These are phyloP conservation scores for Monodelphis domestica DNA, from an alignment of 2,797 vertebrate genomes.

Conservation along the genomic window DNA sequence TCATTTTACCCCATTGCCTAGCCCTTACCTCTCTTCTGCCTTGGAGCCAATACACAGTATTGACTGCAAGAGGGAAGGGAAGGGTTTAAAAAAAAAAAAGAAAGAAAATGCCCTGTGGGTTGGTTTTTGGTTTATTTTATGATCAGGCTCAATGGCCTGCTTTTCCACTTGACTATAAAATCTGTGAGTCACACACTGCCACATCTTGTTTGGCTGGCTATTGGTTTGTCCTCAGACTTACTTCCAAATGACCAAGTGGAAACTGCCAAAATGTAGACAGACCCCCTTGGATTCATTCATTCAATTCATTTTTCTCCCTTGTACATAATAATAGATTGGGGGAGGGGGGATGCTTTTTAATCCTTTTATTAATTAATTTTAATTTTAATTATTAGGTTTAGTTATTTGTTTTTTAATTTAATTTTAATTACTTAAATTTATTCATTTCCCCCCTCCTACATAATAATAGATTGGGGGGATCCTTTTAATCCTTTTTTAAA, in stretches of 20 bases:
- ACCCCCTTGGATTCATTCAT: constrained; percentile 6
- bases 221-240: not conserved
- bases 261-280: constrained; percentile 51
- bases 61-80: too few species aligned
- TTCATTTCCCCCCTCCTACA: not conserved
- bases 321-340: not conserved
- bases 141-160: not conserved
- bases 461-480: constrained; percentile 49
- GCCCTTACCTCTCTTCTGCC: too few species aligned
- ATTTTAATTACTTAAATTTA: not conserved
- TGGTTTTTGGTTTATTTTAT: constrained; percentile 42
- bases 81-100: too few species aligned
- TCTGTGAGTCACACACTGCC: constrained; percentile 11
- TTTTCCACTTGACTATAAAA: constrained; percentile 26
- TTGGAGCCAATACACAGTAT: too few species aligned
- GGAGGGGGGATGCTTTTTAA: too few species aligned
- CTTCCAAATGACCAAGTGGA: constrained; percentile 43
- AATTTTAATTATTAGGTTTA: too few species aligned
- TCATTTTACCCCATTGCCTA: too few species aligned
- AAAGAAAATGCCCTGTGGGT: constrained; percentile 27
- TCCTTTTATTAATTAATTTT: too few species aligned
- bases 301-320: constrained; percentile 11
- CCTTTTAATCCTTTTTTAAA: constrained; percentile 23
- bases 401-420: too few species aligned
- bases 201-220: not conserved